Base-by-base conservation (phyloP, 2,113 vertebrate species). In the Conger conger region DNA sequence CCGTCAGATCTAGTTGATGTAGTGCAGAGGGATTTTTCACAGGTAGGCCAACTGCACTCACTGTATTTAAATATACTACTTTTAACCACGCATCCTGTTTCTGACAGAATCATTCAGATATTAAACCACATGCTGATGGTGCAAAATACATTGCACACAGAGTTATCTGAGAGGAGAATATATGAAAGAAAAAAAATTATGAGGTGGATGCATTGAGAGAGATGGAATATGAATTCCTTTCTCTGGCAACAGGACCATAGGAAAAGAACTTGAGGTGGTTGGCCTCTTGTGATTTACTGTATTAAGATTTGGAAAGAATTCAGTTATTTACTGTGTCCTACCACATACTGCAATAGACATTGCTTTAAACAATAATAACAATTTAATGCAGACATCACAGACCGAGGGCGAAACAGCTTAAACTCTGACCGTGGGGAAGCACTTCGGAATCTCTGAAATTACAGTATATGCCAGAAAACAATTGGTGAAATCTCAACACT, bases 291-390 rank as follows among this genome's bases (percentile, higher is more conserved):
- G 92, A 42, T 86, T 38, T 85, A 95, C 96, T 80, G 95, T 80
- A 93, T 73, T 96, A 84, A 84, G 96, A 96, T 0, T 16, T 86
- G 30, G 91, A 27, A 54, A 96, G 0, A 0, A 96, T n/a, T 93
- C 90, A 33, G 92, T 85, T 0, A 93, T 95, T 95, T 95, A 96
- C n/a, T 89, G 91, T 82, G 92, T 93, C 82, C 83, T 88, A 0
- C 13, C 5, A 9, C 57, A 60, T 18, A 60, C n/a, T n/a, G n/a
- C 3, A 68, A 7, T 38, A 42, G 16, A 23, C 23, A 80, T 16
- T 40, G 37, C 79, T 40, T 13, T 40, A 18, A 18, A 80, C n/a
- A 27, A 17, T 4, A 68, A 68, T 20, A 9, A 3, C 4, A 8
- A n/a, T n/a, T n/a, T n/a, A 7, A 16, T 1, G 60, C 18, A 57